Evolutionary conservation across 2,888 invertebrate genomes (phyloP).

Genomic region (Eristalis pertinax): DNA sequence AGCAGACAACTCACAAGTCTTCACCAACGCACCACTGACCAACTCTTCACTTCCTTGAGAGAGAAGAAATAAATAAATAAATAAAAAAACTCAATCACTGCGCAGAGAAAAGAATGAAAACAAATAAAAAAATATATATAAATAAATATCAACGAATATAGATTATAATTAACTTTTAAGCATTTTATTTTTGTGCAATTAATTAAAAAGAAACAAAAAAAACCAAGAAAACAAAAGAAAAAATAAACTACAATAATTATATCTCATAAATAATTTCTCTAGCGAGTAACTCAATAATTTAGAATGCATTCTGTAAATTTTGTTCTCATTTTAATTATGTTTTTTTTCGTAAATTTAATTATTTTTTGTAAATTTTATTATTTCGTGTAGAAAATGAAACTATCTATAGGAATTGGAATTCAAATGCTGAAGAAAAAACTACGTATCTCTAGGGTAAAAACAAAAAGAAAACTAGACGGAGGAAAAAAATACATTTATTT

Average conservation of each 20-base stretch:
- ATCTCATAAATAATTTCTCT: conserved; percentile 38
- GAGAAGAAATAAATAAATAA: neutral
- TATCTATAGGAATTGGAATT: conserved; percentile 34
- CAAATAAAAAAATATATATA: conserved; percentile 8
- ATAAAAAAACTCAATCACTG: conserved; percentile 10
- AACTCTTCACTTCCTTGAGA: neutral
- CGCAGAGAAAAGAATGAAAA: conserved; percentile 31
- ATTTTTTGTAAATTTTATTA: conserved; percentile 9
- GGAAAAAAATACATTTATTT: conserved; percentile 32
- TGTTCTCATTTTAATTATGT: conserved; percentile 14
- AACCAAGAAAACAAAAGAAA: conserved; percentile 22
- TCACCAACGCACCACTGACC: conserved; percentile 1
- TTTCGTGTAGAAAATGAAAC: conserved; percentile 5
- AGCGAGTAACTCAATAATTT: conserved; percentile 41
- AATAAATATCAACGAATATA: conserved; percentile 65
- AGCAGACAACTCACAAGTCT: neutral
- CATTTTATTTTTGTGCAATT: conserved; percentile 70
- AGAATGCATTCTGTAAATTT: conserved; percentile 48
- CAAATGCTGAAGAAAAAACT: conserved; percentile 33
- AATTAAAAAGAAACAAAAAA: conserved; percentile 40
- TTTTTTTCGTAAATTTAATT: conserved; percentile 9
- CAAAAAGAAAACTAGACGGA: neutral
- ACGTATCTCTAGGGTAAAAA: conserved; percentile 34
- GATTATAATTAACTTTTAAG: conserved; percentile 62
- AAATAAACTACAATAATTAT: conserved; percentile 16